Evolutionary conservation across 2,113 vertebrate species (phyloP).

Genomic region (Chaetorhynchus papuensis): DNA sequence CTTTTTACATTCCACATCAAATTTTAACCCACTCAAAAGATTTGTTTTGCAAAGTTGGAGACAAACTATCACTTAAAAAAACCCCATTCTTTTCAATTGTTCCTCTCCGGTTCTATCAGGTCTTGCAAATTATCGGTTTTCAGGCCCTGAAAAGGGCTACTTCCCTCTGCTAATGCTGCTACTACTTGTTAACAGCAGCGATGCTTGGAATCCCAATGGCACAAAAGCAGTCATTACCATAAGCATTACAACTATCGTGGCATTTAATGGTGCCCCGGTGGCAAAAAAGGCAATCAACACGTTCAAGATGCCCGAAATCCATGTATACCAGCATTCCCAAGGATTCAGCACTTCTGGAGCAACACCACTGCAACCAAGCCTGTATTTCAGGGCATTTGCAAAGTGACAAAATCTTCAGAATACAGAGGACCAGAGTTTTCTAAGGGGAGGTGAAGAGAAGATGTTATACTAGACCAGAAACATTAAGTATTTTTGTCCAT

Average conservation of each 20-base stretch:
- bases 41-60: not conserved
- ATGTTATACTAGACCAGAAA: not conserved
- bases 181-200: not conserved
- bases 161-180: not conserved
- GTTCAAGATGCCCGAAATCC: not conserved
- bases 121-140: not conserved
- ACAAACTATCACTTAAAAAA: not conserved
- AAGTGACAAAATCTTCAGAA: not conserved
- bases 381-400: not conserved
- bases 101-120: not conserved
- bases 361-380: not conserved
- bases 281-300: not conserved
- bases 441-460: not conserved
- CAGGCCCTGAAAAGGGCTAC: not conserved
- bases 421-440: not conserved
- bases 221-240: not conserved
- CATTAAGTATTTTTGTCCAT: not conserved
- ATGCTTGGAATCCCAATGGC: not conserved
- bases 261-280: not conserved
- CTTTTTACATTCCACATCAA: not conserved
- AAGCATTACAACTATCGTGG: not conserved
- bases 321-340: not conserved
- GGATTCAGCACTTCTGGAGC: not conserved
- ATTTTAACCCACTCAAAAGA: not conserved
- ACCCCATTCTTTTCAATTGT: not conserved